Evolutionary conservation across 2,797 vertebrate genomes (phyloP), one percentile per base, ranked within the genome.

Genomic region (Myotis findleyi): DNA sequence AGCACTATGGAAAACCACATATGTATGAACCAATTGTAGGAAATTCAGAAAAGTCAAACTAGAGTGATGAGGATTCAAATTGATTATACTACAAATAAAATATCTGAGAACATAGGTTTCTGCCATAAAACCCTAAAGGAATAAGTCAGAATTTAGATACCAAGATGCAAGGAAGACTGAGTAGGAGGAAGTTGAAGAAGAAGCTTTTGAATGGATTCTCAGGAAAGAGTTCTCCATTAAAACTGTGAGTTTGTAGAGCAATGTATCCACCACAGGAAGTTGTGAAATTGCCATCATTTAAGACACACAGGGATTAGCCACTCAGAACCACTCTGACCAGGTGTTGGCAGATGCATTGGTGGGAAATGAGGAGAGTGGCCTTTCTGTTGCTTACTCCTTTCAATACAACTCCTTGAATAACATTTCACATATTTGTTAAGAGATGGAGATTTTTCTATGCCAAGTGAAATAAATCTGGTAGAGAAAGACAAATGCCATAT

Each of bases 231-330:
- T 75, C 53, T 93, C 30, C 80, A 86, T 92, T 88, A 96, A 91
- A 88, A 90, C 75, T 27, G 23, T 69, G 80, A 84, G 59, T 64
- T 83, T 97, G 94, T 96, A 92, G 85, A 94, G 69, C 82, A 88
- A 92, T 93, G 90, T 96, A 41, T 88, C 64, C 87, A 90, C 85
- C 85, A 96, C 90, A 93, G 87, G 95, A 96, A 95, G 88, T 38
- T 86, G 51, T 83, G 69, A 94, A 93, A 92, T 27, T 81, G 92
- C 69, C 82, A 88, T 83, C 77, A 69, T 55, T 71, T 80, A 93
- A 92, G 73, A 96, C 62, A 87, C 27, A 53, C 33, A 87, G 49
- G 17, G 36, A 89, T 95, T 85, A 89, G 64, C n/a, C 21, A 73
- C 77, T 72, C 21, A 72, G 77, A 94, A 86, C 21, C 49, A 69